Evolutionary conservation across 2,888 invertebrate genomes (phyloP), one percentile per base, ranked within the genome.

Genomic region (Tinea trinotella): DNA sequence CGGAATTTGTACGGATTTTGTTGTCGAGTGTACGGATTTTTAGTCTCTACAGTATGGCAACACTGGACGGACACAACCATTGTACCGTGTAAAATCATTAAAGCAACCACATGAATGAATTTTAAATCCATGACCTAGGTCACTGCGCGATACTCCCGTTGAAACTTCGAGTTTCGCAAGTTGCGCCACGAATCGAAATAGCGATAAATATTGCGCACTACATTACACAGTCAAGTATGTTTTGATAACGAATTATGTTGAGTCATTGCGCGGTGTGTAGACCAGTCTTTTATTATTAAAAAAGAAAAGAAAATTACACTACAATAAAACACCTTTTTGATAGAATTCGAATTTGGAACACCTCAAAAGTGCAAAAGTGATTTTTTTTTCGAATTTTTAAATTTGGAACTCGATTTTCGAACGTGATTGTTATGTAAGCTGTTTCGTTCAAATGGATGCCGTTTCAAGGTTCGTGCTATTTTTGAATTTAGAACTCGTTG

Each of bases 211-310:
- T 46, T 46, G 46, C 46, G 46, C 46, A 17, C 17, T 12, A 40
- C 19, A 46, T 46, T 46, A 46, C 46, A 19, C 46, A 46, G 15
- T 9, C 46, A 46, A 19, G 46, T 19, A 19, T 10, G 46, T 19
- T 46, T 19, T 46, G 46, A 46, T 46, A 46, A 46, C 12, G 46
- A 46, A 46, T 46, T 46, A 3, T 46, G 46, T 46, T 17, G 46
- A 46, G 46, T 46, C 46, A 46, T 46, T 46, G 19, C 10, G 9
- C 19, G n/a, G 46, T 19, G 19, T 17, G 7, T 2, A 46, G 18
- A 46, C 10, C 19, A 19, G 7, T 10, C 36, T 15, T 40, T 15
- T 46, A 19, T 46, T 46, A 4, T 19, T 19, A 19, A 19, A 46
- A 46, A 46, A 13, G 13, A 30, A 7, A 30, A 40, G 13, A 15